Conservation (phyloP, 2,797 vertebrate genomes). For the Gadopsis bispinosus region DNA sequence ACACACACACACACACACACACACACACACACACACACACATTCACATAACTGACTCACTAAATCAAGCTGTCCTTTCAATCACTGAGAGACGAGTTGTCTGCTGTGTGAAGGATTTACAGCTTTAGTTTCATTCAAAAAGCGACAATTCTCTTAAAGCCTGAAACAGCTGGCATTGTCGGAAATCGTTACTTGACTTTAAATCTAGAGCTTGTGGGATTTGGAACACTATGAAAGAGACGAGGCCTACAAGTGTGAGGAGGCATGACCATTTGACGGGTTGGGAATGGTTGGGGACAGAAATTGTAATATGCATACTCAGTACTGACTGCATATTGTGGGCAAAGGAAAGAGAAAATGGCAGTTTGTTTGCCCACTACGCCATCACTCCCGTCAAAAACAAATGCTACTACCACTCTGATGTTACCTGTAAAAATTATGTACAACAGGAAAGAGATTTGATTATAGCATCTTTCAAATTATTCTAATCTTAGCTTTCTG, state of each 20-base stretch:
- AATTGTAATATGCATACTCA: constrained; percentile 15
- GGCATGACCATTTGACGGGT: not conserved
- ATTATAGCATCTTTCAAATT: not conserved
- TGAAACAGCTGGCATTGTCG: constrained; percentile 35
- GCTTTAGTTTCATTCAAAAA: constrained; percentile 40
- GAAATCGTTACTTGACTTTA: constrained; percentile 50
- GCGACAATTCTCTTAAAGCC: constrained; percentile 35
- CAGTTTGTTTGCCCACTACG: constrained; percentile 18
- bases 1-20: constrained; percentile 20
- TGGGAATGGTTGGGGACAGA: not conserved
- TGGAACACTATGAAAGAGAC: constrained; percentile 7
- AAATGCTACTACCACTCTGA: no score
- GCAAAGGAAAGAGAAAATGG: constrained; percentile 3
- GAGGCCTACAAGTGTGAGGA: not conserved
- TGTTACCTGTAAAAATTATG: not conserved
- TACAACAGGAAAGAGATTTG: not conserved
- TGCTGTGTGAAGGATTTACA: constrained; percentile 49
- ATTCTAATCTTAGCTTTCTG: not conserved
- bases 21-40: constrained; percentile 6
- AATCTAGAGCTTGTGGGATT: constrained; percentile 29
- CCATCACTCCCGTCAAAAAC: constrained; percentile 12
- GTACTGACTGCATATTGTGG: not conserved
- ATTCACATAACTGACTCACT: constrained; percentile 18
- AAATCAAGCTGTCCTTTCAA: constrained; percentile 52
- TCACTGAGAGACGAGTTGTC: constrained; percentile 24